phyloP scores from a whole-genome alignment of 2,113 vertebrate species.

The Notarius lentiginosus region DNA sequence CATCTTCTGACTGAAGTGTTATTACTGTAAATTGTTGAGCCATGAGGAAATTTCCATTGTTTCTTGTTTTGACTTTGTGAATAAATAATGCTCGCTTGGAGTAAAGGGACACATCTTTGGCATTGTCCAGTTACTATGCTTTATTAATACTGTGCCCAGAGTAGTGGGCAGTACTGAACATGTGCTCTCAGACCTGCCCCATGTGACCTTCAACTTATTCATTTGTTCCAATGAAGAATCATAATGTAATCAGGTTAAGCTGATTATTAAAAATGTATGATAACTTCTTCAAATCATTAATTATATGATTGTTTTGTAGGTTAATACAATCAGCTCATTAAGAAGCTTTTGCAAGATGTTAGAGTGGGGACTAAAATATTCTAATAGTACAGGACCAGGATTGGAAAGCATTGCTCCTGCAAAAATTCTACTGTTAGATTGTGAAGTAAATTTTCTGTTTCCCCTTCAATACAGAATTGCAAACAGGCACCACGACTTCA shows the following conservation, averaged over 20 bases:
- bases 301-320: not conserved
- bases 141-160: not conserved
- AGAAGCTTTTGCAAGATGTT: too few relatives aligned
- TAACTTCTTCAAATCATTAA: not conserved
- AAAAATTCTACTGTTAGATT: not conserved
- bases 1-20: conserved; percentile 16
- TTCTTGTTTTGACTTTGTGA: not conserved
- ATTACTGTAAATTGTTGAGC: too few relatives aligned
- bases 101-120: not conserved
- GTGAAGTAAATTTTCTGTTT: too few relatives aligned
- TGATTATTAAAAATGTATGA: not conserved
- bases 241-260: not conserved
- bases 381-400: not conserved
- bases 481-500: too few relatives aligned
- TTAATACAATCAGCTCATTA: not conserved
- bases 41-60: not conserved
- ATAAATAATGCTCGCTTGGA: not conserved
- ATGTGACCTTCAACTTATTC: not conserved
- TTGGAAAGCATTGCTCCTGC: not conserved
- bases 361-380: not conserved
- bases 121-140: not conserved
- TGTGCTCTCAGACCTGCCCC: not conserved
- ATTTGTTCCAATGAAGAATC: not conserved
- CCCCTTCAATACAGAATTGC: too few relatives aligned
- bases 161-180: not conserved